phyloP scores from a whole-genome alignment of 92 coral and sea anemone species.

The Ricordea florida region DNA sequence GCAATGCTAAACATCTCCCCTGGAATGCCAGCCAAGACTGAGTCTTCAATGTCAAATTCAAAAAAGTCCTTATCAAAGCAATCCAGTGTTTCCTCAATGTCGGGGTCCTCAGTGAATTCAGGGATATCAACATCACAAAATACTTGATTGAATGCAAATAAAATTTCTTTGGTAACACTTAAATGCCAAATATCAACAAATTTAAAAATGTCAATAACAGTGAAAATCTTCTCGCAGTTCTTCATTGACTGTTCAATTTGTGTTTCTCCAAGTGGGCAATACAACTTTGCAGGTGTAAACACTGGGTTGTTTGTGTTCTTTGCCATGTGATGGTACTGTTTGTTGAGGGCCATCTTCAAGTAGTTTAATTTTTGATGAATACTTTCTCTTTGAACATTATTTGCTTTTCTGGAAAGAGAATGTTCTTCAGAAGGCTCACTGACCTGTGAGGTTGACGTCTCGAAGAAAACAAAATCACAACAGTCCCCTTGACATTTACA shows the following conservation, averaged over 20 bases:
- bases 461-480: too few relatives aligned
- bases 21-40: slow-evolving; percentile 26
- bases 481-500: too few relatives aligned
- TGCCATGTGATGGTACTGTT: too few relatives aligned
- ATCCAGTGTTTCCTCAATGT: background rate
- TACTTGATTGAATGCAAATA: background rate
- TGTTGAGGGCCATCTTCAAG: too few relatives aligned
- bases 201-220: background rate
- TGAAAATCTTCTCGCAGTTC: slow-evolving; percentile 1
- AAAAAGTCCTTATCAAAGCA: slow-evolving; percentile 5
- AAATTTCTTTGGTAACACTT: slow-evolving; percentile 16
- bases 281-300: too few relatives aligned
- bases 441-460: too few relatives aligned
- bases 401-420: too few relatives aligned
- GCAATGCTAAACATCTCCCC: background rate
- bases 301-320: too few relatives aligned
- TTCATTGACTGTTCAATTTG: background rate
- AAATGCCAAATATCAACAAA: background rate
- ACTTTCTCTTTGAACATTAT: too few relatives aligned
- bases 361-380: too few relatives aligned
- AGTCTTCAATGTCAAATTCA: slow-evolving; percentile 32
- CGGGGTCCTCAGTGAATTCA: slow-evolving; percentile 8
- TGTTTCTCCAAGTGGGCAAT: too few relatives aligned
- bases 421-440: too few relatives aligned
- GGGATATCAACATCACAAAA: slow-evolving; percentile 10